phyloP scores from a whole-genome alignment of 2,113 vertebrate genomes.

The Trogon surrucura region DNA sequence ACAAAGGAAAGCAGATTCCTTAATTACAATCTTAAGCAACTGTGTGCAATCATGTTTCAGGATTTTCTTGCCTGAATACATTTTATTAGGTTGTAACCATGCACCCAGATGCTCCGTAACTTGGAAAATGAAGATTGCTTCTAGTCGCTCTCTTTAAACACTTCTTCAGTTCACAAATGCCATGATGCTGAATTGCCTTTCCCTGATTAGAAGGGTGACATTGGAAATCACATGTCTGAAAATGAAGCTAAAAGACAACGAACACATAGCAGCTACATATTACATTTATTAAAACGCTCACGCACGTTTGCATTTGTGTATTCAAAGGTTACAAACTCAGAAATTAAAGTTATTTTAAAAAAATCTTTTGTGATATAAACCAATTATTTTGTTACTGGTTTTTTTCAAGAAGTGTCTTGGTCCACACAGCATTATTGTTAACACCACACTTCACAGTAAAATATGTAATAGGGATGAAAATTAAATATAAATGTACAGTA shows the following conservation, averaged over 20 bases:
- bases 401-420: not conserved
- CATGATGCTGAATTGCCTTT: not conserved
- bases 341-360: not conserved
- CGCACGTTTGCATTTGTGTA: not conserved
- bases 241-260: not conserved
- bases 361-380: not conserved
- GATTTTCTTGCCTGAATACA: conserved; percentile 60
- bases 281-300: not conserved
- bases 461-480: not conserved
- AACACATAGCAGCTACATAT: not conserved
- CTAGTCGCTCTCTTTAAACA: conserved; percentile 26
- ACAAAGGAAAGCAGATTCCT: conserved; percentile 36
- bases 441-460: not conserved
- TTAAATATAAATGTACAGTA: conserved; percentile 25
- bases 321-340: not conserved
- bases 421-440: not conserved
- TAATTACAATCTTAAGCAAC: conserved; percentile 52
- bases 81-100: conserved; percentile 44
- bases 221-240: not conserved
- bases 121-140: conserved; percentile 15
- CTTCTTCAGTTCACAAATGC: conserved; percentile 19
- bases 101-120: not conserved
- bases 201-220: not conserved
- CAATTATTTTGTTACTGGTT: not conserved
- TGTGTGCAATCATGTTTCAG: conserved; percentile 47